phyloP scores from a whole-genome alignment of 30 jellyfish, hydroid and myxozoan species.

The Rhopilema esculentum region DNA sequence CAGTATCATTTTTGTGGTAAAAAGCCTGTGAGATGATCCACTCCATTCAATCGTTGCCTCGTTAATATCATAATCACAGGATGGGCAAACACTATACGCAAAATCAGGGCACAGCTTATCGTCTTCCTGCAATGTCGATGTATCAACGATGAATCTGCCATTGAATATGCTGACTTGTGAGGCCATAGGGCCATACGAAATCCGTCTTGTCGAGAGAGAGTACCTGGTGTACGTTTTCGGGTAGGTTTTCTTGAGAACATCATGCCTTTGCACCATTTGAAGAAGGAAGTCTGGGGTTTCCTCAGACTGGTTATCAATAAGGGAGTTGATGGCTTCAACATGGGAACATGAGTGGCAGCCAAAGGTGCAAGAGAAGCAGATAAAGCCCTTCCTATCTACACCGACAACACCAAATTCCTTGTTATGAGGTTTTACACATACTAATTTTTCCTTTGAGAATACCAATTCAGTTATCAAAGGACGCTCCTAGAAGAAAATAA shows the following conservation, averaged over 20 bases:
- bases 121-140: slow-evolving; percentile 1
- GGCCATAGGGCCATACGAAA: not conserved
- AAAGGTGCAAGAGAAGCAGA: too few relatives aligned
- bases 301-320: too few relatives aligned
- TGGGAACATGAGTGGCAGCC: too few relatives aligned
- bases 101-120: slow-evolving; percentile 8
- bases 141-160: not conserved
- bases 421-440: too few relatives aligned
- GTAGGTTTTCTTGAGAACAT: too few relatives aligned
- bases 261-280: too few relatives aligned
- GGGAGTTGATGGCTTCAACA: too few relatives aligned
- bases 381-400: too few relatives aligned
- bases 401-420: too few relatives aligned
- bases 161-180: slow-evolving; percentile 4
- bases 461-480: not conserved
- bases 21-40: not conserved
- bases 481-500: not conserved
- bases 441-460: too few relatives aligned
- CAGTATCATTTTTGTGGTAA: not conserved
- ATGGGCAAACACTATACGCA: not conserved
- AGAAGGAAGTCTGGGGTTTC: too few relatives aligned
- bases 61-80: not conserved
- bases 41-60: slow-evolving; percentile 2
- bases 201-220: not conserved
- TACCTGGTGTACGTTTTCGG: not conserved